These are phyloP conservation scores for Diachasmimorpha longicaudata DNA, from an alignment of 1,140 invertebrate species.

Conservation along the genomic window DNA sequence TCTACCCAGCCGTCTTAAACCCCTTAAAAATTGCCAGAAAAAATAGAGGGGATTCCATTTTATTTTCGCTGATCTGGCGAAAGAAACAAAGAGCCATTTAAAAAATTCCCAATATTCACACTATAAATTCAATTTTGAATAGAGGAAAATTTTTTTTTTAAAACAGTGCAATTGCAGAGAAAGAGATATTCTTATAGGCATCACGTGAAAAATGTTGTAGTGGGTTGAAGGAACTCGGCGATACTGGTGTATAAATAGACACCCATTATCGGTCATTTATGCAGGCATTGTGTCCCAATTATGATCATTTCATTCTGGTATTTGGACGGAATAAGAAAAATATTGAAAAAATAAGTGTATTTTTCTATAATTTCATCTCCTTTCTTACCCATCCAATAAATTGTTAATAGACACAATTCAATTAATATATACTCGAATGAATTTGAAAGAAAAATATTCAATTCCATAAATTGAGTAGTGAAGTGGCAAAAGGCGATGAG, in stretches of 20 bases:
- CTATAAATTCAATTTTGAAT: no score
- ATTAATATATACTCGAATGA: no score
- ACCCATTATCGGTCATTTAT: background rate
- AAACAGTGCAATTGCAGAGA: background rate
- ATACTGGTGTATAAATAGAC: background rate
- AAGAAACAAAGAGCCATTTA: no score
- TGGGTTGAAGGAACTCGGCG: slow-evolving; percentile 51
- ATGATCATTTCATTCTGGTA: background rate
- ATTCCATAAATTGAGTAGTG: no score
- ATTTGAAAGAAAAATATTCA: no score
- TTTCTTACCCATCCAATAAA: no score
- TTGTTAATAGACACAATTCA: no score
- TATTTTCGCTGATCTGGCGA: no score
- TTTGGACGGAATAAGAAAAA: background rate
- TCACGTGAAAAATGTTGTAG: slow-evolving; percentile 31
- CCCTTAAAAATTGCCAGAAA: background rate
- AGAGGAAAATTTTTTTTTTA: no score
- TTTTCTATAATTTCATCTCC: no score
- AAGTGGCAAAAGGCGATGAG: no score
- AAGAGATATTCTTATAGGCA: background rate
- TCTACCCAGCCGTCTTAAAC: background rate
- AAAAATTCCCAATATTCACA: no score
- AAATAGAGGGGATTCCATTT: background rate
- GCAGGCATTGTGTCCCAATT: background rate
- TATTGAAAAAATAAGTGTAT: background rate